A percentile compares a stretch with the other conserved stretches of the same genome.
These are phyloP conservation scores for Rhabdomys dilectus DNA, from an alignment of 2,113 vertebrate genomes.

Conservation along the genomic window DNA sequence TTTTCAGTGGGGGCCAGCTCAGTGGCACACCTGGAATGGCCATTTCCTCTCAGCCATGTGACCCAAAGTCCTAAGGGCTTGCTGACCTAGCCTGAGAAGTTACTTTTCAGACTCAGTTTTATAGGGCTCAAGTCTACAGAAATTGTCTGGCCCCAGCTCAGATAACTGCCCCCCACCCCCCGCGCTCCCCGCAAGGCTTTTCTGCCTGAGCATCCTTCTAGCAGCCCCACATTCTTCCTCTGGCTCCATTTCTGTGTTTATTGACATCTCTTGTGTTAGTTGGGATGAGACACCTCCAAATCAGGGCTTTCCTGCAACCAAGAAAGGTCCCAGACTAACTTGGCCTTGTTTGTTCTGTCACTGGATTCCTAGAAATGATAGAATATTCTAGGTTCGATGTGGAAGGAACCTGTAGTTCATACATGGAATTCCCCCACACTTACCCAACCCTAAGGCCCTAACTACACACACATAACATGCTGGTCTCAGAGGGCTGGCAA, in stretches of 20 bases:
- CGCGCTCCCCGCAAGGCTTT: accelerated
- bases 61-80: neutral
- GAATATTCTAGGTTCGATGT: neutral
- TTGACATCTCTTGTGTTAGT: neutral
- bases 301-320: neutral
- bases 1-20: neutral
- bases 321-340: neutral
- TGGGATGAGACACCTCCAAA: neutral
- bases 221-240: neutral
- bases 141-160: neutral
- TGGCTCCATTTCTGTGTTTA: neutral
- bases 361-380: neutral
- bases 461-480: neutral
- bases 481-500: neutral
- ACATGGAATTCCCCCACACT: accelerated
- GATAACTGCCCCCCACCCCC: too few species aligned
- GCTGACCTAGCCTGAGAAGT: too few species aligned
- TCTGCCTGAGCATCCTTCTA: accelerated
- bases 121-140: neutral
- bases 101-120: neutral
- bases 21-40: too few species aligned
- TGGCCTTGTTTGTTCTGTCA: neutral
- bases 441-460: neutral
- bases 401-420: neutral
- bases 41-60: accelerated